These are phyloP conservation scores for Capreolus pygargus DNA, from an alignment of 2,113 vertebrate species.

Conservation along the genomic window DNA sequence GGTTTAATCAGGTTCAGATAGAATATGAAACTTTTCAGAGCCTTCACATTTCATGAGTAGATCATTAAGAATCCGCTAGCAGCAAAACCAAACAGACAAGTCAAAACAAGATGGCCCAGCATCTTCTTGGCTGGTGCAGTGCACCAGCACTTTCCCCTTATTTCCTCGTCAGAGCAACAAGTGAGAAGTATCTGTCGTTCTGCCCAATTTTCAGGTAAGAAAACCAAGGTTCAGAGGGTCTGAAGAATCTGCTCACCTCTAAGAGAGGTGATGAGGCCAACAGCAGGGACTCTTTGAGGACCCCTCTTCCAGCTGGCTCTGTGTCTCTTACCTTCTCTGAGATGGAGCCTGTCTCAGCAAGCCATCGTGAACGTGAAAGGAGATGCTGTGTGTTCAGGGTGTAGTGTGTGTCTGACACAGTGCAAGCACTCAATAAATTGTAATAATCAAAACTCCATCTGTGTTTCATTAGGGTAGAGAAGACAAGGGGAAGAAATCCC, in stretches of 20 bases:
- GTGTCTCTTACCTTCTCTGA: neutral
- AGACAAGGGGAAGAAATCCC: neutral
- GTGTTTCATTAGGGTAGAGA: neutral
- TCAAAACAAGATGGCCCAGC: neutral
- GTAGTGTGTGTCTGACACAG: neutral
- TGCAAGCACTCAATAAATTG: neutral
- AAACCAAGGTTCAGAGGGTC: neutral
- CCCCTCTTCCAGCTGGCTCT: rapidly evolving
- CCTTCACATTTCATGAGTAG: neutral
- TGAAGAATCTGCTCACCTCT: neutral
- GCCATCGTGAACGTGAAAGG: rapidly evolving
- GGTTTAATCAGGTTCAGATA: neutral
- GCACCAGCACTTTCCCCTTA: neutral
- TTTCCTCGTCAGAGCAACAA: neutral
- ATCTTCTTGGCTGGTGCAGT: neutral
- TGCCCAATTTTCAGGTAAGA: neutral
- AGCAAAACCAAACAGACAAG: neutral
- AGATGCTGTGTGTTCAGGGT: neutral
- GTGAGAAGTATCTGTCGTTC: neutral
- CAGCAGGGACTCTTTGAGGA: neutral
- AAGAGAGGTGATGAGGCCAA: neutral
- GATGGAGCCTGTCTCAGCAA: neutral
- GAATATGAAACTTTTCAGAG: neutral
- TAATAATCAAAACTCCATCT: neutral
- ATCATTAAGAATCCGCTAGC: neutral